Conservation (phyloP, 2,113 vertebrate species). For the Isurus oxyrinchus region DNA sequence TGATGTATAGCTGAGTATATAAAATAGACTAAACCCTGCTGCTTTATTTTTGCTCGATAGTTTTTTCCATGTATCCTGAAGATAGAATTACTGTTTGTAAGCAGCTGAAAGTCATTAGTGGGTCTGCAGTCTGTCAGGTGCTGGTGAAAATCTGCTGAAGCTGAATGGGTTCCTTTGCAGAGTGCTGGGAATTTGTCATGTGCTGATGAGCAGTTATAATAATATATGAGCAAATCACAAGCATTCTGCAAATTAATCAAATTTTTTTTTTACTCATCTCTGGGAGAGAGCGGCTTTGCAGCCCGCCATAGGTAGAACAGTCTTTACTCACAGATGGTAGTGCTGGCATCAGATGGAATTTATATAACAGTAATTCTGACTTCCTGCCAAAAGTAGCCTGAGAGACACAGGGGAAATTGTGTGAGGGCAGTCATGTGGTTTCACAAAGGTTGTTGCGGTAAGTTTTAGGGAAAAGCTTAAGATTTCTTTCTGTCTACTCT, state of each 20-base stretch:
- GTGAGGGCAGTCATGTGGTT: conserved; percentile 71
- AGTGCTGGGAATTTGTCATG: conserved; percentile 79
- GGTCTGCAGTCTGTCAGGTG: conserved; percentile 82
- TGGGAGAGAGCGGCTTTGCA: conserved; percentile 69
- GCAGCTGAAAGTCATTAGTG: conserved; percentile 90
- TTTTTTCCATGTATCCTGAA: conserved; percentile 67
- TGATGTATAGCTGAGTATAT: conserved; percentile 64
- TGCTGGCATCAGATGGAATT: conserved; percentile 91
- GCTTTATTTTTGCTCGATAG: conserved; percentile 53
- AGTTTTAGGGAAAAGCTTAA: conserved; percentile 63
- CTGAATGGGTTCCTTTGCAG: conserved; percentile 70
- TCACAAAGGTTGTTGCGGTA: conserved; percentile 72
- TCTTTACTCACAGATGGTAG: conserved; percentile 81
- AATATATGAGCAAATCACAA: conserved; percentile 89
- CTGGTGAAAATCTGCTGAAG: conserved; percentile 77
- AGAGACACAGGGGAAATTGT: conserved; percentile 75
- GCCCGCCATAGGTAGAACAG: conserved; percentile 77
- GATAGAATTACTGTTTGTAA: conserved; percentile 84
- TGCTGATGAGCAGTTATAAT: conserved; percentile 88
- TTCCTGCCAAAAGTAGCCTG: conserved; percentile 74
- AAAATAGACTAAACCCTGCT: conserved; percentile 61
- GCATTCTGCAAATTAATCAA: conserved; percentile 90
- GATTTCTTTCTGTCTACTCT: conserved; percentile 62
- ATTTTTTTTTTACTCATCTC: conserved; percentile 68
- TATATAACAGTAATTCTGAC: conserved; percentile 86